phyloP scores from a whole-genome alignment of 1,140 invertebrate genomes.

The Temnothorax nylanderi region DNA sequence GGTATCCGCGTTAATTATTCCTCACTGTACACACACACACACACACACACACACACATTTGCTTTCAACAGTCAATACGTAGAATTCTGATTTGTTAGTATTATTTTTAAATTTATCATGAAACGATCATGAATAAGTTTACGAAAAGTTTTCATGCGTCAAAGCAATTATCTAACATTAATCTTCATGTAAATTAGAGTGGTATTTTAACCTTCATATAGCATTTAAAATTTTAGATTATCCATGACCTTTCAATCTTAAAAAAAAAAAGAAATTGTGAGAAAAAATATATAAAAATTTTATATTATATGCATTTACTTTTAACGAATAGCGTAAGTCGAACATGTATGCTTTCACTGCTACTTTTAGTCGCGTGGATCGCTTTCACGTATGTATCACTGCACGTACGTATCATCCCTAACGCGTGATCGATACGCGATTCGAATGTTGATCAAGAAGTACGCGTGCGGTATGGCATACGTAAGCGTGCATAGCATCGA shows the following conservation, averaged over 20 bases:
- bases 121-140: background rate
- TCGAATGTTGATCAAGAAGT: conserved; percentile 68
- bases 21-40: background rate
- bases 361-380: conserved; percentile 62
- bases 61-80: background rate
- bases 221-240: background rate
- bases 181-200: background rate
- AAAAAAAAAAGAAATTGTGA: no score
- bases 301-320: conserved; percentile 40
- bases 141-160: background rate
- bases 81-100: background rate
- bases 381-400: conserved; percentile 55
- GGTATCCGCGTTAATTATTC: background rate
- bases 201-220: background rate
- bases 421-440: conserved; percentile 70
- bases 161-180: background rate
- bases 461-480: conserved; percentile 60
- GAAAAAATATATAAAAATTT: background rate
- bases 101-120: background rate
- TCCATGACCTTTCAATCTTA: background rate
- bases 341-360: conserved; percentile 38
- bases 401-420: conserved; percentile 57
- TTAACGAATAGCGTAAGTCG: background rate
- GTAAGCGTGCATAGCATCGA: conserved; percentile 39
- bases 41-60: background rate